A percentile compares a stretch with the other conserved stretches of the same genome.
These are phyloP conservation scores for Nudaria mundana DNA, from an alignment of 2,888 invertebrate genomes.

Conservation along the genomic window DNA sequence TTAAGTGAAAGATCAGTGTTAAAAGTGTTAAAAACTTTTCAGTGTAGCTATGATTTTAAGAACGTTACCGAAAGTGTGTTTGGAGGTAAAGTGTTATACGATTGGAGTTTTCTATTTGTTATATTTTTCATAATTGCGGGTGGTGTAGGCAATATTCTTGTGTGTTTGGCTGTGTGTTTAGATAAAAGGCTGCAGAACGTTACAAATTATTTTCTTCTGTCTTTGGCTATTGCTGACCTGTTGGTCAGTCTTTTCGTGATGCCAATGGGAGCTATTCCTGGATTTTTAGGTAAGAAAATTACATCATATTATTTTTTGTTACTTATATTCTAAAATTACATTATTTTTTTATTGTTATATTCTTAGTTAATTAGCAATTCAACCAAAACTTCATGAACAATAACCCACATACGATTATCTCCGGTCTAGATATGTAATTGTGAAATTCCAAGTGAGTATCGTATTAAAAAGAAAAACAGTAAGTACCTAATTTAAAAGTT, in stretches of 20 bases:
- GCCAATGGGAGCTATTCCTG: conserved; percentile 96
- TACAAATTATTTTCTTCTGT: conserved; percentile 97
- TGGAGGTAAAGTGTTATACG: conserved; percentile 70
- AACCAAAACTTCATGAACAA: too few species aligned
- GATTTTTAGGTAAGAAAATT: conserved; percentile 91
- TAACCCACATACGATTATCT: too few species aligned
- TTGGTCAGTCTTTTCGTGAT: conserved; percentile 96
- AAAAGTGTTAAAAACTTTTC: conserved; percentile 50
- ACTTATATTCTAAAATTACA: not conserved
- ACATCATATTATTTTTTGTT: not conserved
- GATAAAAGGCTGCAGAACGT: conserved; percentile 96
- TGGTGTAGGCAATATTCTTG: conserved; percentile 94
- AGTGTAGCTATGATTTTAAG: conserved; percentile 60
- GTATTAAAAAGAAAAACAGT: too few species aligned
- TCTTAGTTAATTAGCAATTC: not conserved
- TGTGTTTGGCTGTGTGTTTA: conserved; percentile 94
- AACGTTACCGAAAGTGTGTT: conserved; percentile 46
- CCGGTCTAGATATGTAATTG: too few species aligned
- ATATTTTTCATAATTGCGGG: conserved; percentile 93
- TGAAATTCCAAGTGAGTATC: too few species aligned
- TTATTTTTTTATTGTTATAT: not conserved
- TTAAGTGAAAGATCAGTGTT: conserved; percentile 39
- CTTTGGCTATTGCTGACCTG: conserved; percentile 95
- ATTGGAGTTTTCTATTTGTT: conserved; percentile 93
- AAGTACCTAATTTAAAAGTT: too few species aligned